A percentile compares a stretch with the other conserved stretches of the same genome.
phyloP scores from a whole-genome alignment of 2,113 vertebrate species.

The Myrmophylax atrothorax region DNA sequence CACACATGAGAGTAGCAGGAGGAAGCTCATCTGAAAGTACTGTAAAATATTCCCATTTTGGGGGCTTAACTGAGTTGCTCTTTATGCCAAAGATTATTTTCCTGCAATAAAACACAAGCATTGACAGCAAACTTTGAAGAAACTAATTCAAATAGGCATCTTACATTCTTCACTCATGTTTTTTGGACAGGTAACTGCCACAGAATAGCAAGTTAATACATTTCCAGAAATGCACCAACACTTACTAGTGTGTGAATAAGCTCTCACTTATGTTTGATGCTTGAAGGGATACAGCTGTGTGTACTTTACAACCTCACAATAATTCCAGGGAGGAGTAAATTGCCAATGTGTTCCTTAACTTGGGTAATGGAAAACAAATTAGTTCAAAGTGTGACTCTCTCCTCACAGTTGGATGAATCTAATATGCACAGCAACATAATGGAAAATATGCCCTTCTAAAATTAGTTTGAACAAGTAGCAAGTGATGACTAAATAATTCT shows the following conservation, averaged over 20 bases:
- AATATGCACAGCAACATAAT: neutral
- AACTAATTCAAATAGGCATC: neutral
- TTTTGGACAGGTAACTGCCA: neutral
- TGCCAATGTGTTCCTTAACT: neutral
- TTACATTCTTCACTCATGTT: neutral
- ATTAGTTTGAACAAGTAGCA: conserved; percentile 26
- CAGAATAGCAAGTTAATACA: neutral
- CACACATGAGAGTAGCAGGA: neutral
- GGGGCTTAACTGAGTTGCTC: neutral
- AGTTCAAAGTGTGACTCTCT: neutral
- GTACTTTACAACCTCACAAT: neutral
- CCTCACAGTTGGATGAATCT: neutral
- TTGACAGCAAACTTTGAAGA: neutral
- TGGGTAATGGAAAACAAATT: conserved; percentile 12
- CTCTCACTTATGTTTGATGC: neutral
- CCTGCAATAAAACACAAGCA: neutral
- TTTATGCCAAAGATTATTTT: neutral
- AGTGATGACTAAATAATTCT: conserved; percentile 13
- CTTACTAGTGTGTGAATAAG: neutral
- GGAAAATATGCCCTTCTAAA: conserved; percentile 17
- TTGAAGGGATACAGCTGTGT: neutral
- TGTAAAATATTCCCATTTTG: neutral
- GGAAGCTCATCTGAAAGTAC: neutral
- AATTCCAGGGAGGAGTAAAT: neutral
- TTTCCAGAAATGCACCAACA: neutral